phyloP scores from a whole-genome alignment of 2,797 vertebrate species.

The Vultur gryphus region DNA sequence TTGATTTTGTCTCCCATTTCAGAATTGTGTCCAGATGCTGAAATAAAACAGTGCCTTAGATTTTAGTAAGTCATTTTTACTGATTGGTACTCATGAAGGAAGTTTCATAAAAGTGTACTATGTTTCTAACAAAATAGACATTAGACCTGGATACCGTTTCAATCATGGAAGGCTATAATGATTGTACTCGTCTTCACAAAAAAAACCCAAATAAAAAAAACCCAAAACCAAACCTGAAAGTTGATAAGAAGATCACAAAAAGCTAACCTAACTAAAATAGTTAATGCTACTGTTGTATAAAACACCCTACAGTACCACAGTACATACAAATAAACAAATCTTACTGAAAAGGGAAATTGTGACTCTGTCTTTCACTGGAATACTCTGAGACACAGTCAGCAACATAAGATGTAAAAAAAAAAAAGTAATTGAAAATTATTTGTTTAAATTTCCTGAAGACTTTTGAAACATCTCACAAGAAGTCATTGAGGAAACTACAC shows the following conservation, averaged over 20 bases:
- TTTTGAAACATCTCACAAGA: neutral
- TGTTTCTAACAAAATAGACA: neutral
- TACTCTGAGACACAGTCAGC: neutral
- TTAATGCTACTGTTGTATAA: neutral
- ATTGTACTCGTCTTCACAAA: neutral
- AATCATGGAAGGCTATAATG: neutral
- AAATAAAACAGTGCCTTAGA: neutral
- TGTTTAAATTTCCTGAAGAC: neutral
- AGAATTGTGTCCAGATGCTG: neutral
- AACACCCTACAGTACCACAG: neutral
- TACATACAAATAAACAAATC: neutral
- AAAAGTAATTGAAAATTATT: neutral
- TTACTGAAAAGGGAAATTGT: neutral
- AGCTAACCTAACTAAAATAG: neutral
- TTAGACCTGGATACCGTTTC: neutral
- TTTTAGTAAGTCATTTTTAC: neutral
- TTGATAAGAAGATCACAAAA: neutral
- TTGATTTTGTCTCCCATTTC: neutral
- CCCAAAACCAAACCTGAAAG: neutral
- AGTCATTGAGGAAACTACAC: neutral
- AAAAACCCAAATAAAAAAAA: fast-evolving
- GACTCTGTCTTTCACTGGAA: neutral
- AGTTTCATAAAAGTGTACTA: neutral
- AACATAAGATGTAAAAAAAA: neutral
- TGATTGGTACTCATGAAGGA: neutral